phyloP scores from a whole-genome alignment of 2,113 vertebrate genomes.

The Agelaius phoeniceus region DNA sequence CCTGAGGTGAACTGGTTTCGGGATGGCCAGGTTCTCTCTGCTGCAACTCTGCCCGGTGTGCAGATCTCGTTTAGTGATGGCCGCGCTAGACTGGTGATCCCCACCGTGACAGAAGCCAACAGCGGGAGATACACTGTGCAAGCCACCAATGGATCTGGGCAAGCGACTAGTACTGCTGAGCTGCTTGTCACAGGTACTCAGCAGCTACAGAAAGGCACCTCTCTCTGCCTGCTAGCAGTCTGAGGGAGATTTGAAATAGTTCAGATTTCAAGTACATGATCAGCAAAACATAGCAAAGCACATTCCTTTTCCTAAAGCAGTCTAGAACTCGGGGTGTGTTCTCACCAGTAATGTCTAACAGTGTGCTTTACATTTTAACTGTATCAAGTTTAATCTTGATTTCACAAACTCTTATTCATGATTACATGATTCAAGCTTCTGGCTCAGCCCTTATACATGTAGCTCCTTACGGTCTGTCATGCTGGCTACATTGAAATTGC shows the following conservation, averaged over 20 bases:
- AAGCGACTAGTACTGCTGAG: conserved; percentile 97
- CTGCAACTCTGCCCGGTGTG: conserved; percentile 90
- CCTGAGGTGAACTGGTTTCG: conserved; percentile 99
- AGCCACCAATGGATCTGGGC: conserved; percentile 96
- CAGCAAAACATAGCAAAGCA: neutral
- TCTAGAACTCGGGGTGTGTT: neutral
- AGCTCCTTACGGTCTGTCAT: neutral
- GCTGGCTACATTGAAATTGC: neutral
- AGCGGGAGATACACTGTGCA: conserved; percentile 92
- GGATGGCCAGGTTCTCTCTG: conserved; percentile 98
- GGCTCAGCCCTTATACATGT: neutral
- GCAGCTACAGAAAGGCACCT: neutral
- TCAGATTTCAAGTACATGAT: neutral
- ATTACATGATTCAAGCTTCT: neutral
- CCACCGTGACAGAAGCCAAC: conserved; percentile 88
- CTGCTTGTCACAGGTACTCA: conserved; percentile 91
- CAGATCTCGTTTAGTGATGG: conserved; percentile 99
- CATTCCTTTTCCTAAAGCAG: neutral
- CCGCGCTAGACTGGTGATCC: conserved; percentile 95
- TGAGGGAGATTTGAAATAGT: neutral
- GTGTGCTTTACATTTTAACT: neutral
- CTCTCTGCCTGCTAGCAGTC: neutral
- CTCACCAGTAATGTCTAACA: neutral
- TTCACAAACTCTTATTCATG: neutral
- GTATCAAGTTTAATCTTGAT: neutral